These are phyloP conservation scores for Fragum whitleyi DNA, from an alignment of 2,888 invertebrate genomes.

Conservation along the genomic window DNA sequence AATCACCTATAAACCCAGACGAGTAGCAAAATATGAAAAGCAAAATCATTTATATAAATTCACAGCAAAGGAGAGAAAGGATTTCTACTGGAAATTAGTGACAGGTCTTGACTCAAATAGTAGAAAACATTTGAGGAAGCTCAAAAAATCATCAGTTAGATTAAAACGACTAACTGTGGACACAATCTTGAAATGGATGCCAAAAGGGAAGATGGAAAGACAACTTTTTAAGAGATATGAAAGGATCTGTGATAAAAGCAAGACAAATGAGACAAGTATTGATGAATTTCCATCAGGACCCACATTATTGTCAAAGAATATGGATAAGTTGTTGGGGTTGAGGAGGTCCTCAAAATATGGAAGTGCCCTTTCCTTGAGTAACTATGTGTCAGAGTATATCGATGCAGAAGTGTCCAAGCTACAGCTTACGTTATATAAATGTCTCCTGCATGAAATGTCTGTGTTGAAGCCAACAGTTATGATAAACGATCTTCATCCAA, in stretches of 20 bases:
- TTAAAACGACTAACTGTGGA: constrained; percentile 65
- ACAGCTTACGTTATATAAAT: constrained; percentile 71
- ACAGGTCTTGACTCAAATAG: constrained; percentile 76
- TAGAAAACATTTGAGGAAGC: constrained; percentile 61
- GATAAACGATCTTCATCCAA: constrained; percentile 27
- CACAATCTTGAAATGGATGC: constrained; percentile 71
- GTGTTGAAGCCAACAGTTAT: constrained; percentile 46
- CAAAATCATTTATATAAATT: constrained; percentile 77
- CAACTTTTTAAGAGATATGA: constrained; percentile 15
- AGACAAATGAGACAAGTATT: neutral
- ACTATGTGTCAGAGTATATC: constrained; percentile 75
- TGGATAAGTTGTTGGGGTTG: constrained; percentile 76
- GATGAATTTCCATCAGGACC: constrained; percentile 74
- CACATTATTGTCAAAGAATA: constrained; percentile 70
- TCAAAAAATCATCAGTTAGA: constrained; percentile 71
- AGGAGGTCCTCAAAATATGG: constrained; percentile 61
- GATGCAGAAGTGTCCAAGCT: constrained; percentile 75
- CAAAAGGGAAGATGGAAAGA: constrained; percentile 48
- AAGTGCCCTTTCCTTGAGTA: constrained; percentile 62
- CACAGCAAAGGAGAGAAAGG: constrained; percentile 67
- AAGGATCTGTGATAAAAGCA: neutral
- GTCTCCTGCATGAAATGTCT: constrained; percentile 72
- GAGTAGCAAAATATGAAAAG: constrained; percentile 62
- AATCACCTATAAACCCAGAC: constrained; percentile 71
- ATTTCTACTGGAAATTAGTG: constrained; percentile 71